Base-by-base conservation (phyloP, 2,888 invertebrate species). In the Argynnis bischoffii region DNA sequence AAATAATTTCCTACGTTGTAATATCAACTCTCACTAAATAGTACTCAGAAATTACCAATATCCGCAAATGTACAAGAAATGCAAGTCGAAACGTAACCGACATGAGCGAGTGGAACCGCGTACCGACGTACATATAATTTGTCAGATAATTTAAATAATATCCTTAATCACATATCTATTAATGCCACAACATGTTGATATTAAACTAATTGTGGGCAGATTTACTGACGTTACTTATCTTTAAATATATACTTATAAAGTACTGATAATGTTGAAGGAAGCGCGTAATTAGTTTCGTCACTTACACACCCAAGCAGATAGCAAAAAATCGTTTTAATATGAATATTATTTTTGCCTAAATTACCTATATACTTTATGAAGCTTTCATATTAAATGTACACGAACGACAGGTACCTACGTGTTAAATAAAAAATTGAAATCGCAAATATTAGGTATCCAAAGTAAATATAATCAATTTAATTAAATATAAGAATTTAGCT, bases 61-160 rank as follows among this genome's bases (percentile, higher is more conserved):
- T 81, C 81, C 76, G 77, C 79, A 77, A 82, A 79, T 79, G 79
- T 77, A 82, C 85, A 88, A 88, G 88, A 88, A 89, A 88, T 84
- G 83, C 85, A 84, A 86, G 81, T 88, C 79, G 82, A 86, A 89
- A 90, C 85, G 81, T 83, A 87, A 85, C 86, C 85, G 87, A 89
- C 90, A 86, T 84, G 87, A 87, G 83, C 86, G 84, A 81, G 82
- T 87, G 83, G 81, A 85, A 84, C 87, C 84, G 86, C 82, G 85
- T 87, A 86, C 89, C 82, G 86, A 86, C 85, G 73, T 90, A 86
- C 85, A 73, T 90, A 82, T 89, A 91, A 91, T 91, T 91, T 91
- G 90, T 90, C 90, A 86, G 78, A 88, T 90, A 90, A 92, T 91
- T 92, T 92, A 87, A 90, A 91, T 92, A 92, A 91, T 92, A 87